A percentile compares a stretch with the other conserved stretches of the same genome.
Conservation (phyloP, 1,140 invertebrate genomes). For the Halyomorpha halys region DNA sequence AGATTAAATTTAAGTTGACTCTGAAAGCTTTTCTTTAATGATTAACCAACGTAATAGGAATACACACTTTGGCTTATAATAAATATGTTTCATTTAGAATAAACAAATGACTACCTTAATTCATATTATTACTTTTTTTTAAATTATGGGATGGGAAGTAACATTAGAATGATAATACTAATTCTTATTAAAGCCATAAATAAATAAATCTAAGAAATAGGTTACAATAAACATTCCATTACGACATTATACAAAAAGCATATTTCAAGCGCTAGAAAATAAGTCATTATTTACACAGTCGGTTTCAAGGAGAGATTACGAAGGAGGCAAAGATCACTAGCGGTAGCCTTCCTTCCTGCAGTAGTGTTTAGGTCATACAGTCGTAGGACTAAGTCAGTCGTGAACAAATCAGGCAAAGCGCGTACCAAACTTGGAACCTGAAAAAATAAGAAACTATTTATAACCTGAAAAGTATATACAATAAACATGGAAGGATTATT, state of each 20-base stretch:
- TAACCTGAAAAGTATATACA: too few species aligned
- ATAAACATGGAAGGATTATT: too few species aligned
- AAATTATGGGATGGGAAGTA: background rate
- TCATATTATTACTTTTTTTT: background rate
- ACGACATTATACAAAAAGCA: slow-evolving; percentile 1
- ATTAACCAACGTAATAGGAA: background rate
- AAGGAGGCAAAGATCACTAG: slow-evolving; percentile 67
- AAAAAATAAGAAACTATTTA: slow-evolving; percentile 27
- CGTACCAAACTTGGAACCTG: slow-evolving; percentile 65
- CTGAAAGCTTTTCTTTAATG: too few species aligned
- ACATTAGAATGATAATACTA: slow-evolving; percentile 8
- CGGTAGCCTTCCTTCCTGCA: slow-evolving; percentile 62
- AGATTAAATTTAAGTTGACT: too few species aligned
- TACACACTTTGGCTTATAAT: slow-evolving; percentile 3
- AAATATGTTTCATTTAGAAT: background rate
- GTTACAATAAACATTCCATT: slow-evolving; percentile 9
- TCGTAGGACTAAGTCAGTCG: slow-evolving; percentile 56
- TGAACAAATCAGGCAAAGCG: slow-evolving; percentile 62
- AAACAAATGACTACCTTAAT: slow-evolving; percentile 5
- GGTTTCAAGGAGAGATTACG: slow-evolving; percentile 49
- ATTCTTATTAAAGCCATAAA: slow-evolving; percentile 7
- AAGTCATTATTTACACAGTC: slow-evolving; percentile 9
- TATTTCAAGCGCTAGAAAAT: background rate
- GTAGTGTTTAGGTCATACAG: slow-evolving; percentile 64
- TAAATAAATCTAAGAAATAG: slow-evolving; percentile 14